A percentile compares a stretch with the other conserved stretches of the same genome.
These are phyloP conservation scores for Brachymystax lenok DNA, from an alignment of 2,797 vertebrate genomes.

Conservation along the genomic window DNA sequence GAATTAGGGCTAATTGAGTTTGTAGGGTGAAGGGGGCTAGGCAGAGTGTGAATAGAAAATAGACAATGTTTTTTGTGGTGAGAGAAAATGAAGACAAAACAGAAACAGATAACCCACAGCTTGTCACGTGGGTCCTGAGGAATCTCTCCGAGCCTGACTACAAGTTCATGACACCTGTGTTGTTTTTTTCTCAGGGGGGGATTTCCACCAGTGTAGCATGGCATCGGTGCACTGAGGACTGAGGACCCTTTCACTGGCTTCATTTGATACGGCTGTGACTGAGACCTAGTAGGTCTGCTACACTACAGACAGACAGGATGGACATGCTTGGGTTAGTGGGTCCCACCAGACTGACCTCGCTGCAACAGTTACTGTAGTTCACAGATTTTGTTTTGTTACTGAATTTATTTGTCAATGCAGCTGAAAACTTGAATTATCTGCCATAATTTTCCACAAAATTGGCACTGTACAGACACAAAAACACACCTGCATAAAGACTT, in stretches of 20 bases:
- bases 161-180: slow-evolving; percentile 66
- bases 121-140: slow-evolving; percentile 52
- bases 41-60: background rate
- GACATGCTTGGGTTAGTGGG: slow-evolving; percentile 71
- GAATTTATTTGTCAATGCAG: slow-evolving; percentile 72
- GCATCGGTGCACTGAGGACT: slow-evolving; percentile 52
- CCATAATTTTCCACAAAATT: background rate
- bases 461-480: background rate
- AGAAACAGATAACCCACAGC: slow-evolving; percentile 51
- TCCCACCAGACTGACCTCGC: slow-evolving; percentile 70
- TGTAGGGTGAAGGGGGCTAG: slow-evolving; percentile 18
- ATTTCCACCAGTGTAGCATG: slow-evolving; percentile 62
- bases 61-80: slow-evolving; percentile 25
- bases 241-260: slow-evolving; percentile 68
- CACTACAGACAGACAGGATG: slow-evolving; percentile 50
- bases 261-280: slow-evolving; percentile 72
- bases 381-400: slow-evolving; percentile 40
- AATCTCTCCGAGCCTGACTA: slow-evolving; percentile 47
- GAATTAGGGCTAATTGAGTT: slow-evolving; percentile 30
- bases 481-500: background rate
- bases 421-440: background rate
- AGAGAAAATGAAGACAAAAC: slow-evolving; percentile 51
- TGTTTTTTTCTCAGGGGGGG: slow-evolving; percentile 55
- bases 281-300: slow-evolving; percentile 43
- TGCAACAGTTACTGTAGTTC: slow-evolving; percentile 51